Evolutionary conservation across 2,888 invertebrate species (phyloP).

Genomic region (Stenurella melanura): DNA sequence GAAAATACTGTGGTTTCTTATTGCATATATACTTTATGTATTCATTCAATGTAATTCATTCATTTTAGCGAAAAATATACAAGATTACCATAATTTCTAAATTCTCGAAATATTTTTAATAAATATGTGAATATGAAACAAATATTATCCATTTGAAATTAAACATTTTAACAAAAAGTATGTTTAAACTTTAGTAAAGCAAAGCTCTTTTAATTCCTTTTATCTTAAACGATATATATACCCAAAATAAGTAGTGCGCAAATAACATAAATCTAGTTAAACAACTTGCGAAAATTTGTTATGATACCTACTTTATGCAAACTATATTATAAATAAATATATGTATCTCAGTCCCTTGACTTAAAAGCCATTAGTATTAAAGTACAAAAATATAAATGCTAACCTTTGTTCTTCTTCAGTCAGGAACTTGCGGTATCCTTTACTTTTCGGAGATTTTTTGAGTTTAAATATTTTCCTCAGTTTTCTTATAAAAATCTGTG

Average conservation of each 20-base stretch:
- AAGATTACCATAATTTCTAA: too few relatives aligned
- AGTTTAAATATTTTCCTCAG: constrained; percentile 67
- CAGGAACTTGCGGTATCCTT: constrained; percentile 79
- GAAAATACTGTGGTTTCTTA: too few relatives aligned
- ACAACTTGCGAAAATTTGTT: background rate
- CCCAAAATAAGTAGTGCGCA: background rate
- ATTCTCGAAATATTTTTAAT: too few relatives aligned
- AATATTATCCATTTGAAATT: too few relatives aligned
- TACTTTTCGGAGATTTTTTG: constrained; percentile 74
- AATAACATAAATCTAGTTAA: background rate
- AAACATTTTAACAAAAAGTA: background rate
- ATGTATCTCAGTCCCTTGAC: background rate
- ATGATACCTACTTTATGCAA: background rate
- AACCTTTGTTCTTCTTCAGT: constrained; percentile 84
- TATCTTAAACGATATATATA: background rate
- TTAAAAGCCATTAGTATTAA: too few relatives aligned
- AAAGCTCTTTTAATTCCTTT: background rate
- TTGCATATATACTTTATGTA: too few relatives aligned
- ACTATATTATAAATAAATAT: background rate
- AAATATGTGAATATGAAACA: too few relatives aligned
- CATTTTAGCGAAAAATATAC: too few relatives aligned
- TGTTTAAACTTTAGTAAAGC: background rate
- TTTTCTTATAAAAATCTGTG: constrained; percentile 44
- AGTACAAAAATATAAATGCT: constrained; percentile 32
- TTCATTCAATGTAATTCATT: too few relatives aligned